Conservation (phyloP, 1,140 invertebrate species). For the Thrips palmi region DNA sequence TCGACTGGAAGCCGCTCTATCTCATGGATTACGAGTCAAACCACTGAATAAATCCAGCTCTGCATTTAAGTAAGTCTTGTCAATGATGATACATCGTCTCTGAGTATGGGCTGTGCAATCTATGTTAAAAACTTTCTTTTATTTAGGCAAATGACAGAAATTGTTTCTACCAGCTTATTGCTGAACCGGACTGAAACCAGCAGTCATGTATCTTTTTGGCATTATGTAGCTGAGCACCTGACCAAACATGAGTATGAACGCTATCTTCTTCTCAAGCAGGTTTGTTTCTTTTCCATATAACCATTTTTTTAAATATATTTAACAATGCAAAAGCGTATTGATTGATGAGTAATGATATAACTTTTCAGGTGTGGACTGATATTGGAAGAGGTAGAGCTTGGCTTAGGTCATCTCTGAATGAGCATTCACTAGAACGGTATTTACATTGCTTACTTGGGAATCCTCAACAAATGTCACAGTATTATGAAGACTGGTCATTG, state of each 20-base stretch:
- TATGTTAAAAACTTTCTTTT: conserved; percentile 12
- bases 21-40: conserved; percentile 42
- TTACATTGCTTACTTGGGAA: conserved; percentile 57
- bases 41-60: conserved; percentile 22
- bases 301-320: no score
- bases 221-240: conserved; percentile 46
- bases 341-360: no score
- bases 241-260: conserved; percentile 76
- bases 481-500: conserved; percentile 74
- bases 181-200: conserved; percentile 15
- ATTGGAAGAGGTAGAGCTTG: conserved; percentile 68
- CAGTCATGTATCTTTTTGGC: conserved; percentile 43
- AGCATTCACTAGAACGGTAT: conserved; percentile 71
- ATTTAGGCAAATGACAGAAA: conserved; percentile 38
- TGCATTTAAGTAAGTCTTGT: conserved; percentile 23
- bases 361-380: conserved; percentile 66
- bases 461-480: conserved; percentile 36
- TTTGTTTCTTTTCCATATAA: no score
- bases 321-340: no score
- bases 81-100: background rate
- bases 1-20: conserved; percentile 45
- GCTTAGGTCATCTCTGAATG: conserved; percentile 70
- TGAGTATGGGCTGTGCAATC: background rate
- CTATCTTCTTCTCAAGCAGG: conserved; percentile 57
- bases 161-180: conserved; percentile 25